phyloP scores from a whole-genome alignment of 2,888 invertebrate species.

The Dichetophora obliterata region DNA sequence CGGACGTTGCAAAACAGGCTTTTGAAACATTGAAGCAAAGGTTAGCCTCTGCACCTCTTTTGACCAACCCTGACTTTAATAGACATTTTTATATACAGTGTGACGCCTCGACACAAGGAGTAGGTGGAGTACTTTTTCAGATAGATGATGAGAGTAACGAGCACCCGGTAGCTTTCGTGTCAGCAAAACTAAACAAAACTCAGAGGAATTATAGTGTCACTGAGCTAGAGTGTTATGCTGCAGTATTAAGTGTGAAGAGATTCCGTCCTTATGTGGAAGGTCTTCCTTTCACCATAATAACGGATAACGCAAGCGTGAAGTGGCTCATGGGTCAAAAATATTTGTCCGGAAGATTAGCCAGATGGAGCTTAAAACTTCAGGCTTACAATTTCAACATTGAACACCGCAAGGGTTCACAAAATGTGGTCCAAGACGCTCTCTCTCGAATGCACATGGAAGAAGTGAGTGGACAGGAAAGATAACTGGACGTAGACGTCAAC shows the following conservation, averaged over 20 bases:
- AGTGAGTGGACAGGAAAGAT: neutral
- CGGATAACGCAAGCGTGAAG: constrained; percentile 52
- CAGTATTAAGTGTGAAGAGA: no score
- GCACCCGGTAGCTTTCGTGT: neutral
- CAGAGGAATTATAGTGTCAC: no score
- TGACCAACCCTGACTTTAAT: neutral
- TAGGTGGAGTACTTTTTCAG: neutral
- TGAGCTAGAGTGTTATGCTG: no score
- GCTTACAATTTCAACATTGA: no score
- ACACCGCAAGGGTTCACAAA: constrained; percentile 11
- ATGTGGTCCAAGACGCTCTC: constrained; percentile 16
- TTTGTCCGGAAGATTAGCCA: neutral
- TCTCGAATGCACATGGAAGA: neutral
- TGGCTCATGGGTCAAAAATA: neutral
- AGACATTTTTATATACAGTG: neutral
- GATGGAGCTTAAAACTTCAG: neutral
- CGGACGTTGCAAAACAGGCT: no score
- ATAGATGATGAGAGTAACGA: neutral
- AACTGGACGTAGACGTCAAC: neutral
- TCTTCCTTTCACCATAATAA: constrained; percentile 44
- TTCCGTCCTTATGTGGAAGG: constrained; percentile 47
- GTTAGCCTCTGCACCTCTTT: no score
- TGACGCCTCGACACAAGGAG: neutral
- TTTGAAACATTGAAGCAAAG: no score
- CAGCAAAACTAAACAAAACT: no score